These are phyloP conservation scores for Pentalonia nigronervosa DNA, from an alignment of 1,140 invertebrate species.

Conservation along the genomic window DNA sequence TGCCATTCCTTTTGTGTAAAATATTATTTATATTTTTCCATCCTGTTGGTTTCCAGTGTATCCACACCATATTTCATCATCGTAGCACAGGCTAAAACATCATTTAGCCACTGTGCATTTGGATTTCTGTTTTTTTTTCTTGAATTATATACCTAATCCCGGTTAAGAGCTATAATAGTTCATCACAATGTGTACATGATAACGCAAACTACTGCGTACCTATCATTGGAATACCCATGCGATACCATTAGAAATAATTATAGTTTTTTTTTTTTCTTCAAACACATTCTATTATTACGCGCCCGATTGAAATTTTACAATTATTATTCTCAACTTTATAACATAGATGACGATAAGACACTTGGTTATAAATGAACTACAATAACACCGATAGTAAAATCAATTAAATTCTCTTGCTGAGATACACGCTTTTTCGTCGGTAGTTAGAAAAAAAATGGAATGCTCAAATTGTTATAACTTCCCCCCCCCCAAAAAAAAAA, in stretches of 20 bases:
- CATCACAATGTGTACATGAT: not conserved
- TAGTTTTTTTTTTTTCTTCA: not conserved
- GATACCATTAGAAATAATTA: not conserved
- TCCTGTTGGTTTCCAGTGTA: not conserved
- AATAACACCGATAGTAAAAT: not conserved
- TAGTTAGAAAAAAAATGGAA: not conserved
- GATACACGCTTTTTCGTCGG: not conserved
- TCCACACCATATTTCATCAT: not conserved
- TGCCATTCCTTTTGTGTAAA: not conserved
- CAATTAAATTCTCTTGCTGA: not conserved
- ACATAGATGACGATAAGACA: not conserved
- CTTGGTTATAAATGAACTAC: too few relatives aligned
- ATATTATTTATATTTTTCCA: slow-evolving; percentile 38
- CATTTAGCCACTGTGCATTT: not conserved
- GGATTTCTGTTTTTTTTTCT: not conserved
- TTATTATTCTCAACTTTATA: too few relatives aligned
- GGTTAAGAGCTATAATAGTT: too few relatives aligned
- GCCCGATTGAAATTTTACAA: not conserved
- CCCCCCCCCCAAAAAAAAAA: too few relatives aligned
- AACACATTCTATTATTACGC: not conserved
- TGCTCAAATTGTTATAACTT: not conserved
- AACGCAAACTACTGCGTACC: not conserved
- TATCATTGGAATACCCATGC: too few relatives aligned
- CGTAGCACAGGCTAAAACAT: not conserved
- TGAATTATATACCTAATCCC: not conserved